Evolutionary conservation across 2,797 vertebrate genomes (phyloP).

Genomic region (Coendou prehensilis): DNA sequence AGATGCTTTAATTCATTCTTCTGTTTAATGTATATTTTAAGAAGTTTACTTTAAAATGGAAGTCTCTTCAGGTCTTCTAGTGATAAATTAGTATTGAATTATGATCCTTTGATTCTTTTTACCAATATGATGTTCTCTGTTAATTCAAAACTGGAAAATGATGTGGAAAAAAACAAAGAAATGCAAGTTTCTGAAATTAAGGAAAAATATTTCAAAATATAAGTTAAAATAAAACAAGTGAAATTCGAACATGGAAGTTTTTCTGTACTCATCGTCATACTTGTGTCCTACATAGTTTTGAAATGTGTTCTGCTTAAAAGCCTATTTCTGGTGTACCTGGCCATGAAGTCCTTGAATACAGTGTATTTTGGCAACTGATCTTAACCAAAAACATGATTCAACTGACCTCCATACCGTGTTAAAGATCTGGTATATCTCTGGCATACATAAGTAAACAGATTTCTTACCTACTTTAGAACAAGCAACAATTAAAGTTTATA

Average conservation of each 20-base stretch:
- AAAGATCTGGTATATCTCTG: not conserved
- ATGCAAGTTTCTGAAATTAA: conserved; percentile 7
- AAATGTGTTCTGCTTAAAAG: not conserved
- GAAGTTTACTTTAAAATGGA: not conserved
- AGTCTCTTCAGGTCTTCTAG: not conserved
- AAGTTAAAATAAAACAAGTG: not conserved
- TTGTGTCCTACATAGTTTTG: not conserved
- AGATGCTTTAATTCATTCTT: not conserved
- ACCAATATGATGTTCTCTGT: not conserved
- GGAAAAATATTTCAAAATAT: not conserved
- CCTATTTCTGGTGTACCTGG: not conserved
- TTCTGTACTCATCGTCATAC: not conserved
- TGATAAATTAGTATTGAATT: not conserved
- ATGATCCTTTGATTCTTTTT: conserved; percentile 37
- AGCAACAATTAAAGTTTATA: not conserved
- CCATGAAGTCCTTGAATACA: not conserved
- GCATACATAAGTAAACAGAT: not conserved
- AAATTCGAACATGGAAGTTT: not conserved
- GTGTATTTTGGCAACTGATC: not conserved
- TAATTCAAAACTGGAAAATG: conserved; percentile 5
- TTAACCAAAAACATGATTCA: not conserved
- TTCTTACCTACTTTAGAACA: not conserved
- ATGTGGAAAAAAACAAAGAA: not conserved
- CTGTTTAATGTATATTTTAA: not conserved
- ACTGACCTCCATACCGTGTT: not conserved